Evolutionary conservation across 2,797 vertebrate species (phyloP).

Genomic region (Adelosebastes latens): DNA sequence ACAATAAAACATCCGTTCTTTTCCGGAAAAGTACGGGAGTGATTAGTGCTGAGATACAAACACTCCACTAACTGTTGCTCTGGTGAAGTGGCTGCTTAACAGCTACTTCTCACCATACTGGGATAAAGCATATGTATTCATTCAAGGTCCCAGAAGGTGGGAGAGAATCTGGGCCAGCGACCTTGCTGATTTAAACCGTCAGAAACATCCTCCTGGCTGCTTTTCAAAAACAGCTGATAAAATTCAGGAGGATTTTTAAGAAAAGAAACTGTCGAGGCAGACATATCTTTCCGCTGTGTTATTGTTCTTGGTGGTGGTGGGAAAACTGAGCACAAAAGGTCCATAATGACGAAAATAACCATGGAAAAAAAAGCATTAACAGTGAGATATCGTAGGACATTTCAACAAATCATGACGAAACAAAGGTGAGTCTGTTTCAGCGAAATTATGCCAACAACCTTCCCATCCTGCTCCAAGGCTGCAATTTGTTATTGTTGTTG

Average conservation of each 20-base stretch:
- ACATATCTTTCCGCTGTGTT: slow-evolving; percentile 30
- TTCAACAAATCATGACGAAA: slow-evolving; percentile 20
- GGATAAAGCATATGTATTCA: slow-evolving; percentile 19
- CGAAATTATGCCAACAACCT: not conserved
- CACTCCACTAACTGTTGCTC: not conserved
- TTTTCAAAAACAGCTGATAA: slow-evolving; percentile 38
- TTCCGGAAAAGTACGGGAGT: slow-evolving; percentile 41
- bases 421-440: slow-evolving; percentile 8
- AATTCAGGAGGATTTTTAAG: slow-evolving; percentile 4
- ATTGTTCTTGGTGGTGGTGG: slow-evolving; percentile 37
- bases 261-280: slow-evolving; percentile 10
- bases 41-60: slow-evolving; percentile 23
- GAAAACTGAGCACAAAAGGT: slow-evolving; percentile 33
- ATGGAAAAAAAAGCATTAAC: not conserved
- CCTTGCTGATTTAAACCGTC: slow-evolving; percentile 59
- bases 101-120: not conserved
- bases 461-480: slow-evolving; percentile 11
- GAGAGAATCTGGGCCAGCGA: slow-evolving; percentile 21
- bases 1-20: slow-evolving; percentile 55
- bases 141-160: slow-evolving; percentile 8
- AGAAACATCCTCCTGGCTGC: slow-evolving; percentile 33
- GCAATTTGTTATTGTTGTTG: not conserved
- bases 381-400: not conserved
- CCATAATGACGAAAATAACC: slow-evolving; percentile 7
- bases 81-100: slow-evolving; percentile 19